phyloP scores from a whole-genome alignment of 2,797 vertebrate species.

The Propithecus deckenii region DNA sequence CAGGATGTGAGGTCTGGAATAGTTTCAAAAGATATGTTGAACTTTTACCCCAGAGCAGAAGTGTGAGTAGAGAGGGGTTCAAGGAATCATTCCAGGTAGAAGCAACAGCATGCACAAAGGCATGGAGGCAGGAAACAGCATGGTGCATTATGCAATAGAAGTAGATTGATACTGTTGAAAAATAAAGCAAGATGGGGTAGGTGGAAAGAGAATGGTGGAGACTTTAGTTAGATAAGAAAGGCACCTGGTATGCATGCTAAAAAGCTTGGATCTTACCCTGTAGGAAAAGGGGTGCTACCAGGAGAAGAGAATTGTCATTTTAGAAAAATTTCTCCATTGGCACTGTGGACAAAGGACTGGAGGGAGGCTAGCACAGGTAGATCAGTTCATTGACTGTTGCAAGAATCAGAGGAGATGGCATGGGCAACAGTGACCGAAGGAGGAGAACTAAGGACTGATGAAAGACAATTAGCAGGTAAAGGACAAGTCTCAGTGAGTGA shows the following conservation, averaged over 20 bases:
- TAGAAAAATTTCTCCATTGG: background rate
- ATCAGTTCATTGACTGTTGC: background rate
- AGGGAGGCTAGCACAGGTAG: background rate
- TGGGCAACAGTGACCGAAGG: background rate
- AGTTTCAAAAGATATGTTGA: background rate
- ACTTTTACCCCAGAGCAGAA: background rate
- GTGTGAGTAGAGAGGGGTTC: background rate
- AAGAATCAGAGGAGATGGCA: background rate
- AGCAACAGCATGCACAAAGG: background rate
- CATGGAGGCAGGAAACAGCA: background rate
- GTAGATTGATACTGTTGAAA: background rate
- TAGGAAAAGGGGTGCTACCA: background rate
- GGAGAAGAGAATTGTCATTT: background rate
- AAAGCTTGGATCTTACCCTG: background rate
- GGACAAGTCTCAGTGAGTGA: background rate
- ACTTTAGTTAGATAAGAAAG: background rate
- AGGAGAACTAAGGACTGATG: background rate
- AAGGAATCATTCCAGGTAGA: background rate
- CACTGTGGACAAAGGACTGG: background rate
- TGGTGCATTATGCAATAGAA: background rate
- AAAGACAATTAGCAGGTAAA: background rate
- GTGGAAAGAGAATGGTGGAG: background rate
- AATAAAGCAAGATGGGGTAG: background rate
- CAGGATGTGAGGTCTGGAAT: background rate
- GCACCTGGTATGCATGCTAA: too few species aligned